Conservation (phyloP, 2,888 invertebrate species). For the Eupeodes luniger region DNA sequence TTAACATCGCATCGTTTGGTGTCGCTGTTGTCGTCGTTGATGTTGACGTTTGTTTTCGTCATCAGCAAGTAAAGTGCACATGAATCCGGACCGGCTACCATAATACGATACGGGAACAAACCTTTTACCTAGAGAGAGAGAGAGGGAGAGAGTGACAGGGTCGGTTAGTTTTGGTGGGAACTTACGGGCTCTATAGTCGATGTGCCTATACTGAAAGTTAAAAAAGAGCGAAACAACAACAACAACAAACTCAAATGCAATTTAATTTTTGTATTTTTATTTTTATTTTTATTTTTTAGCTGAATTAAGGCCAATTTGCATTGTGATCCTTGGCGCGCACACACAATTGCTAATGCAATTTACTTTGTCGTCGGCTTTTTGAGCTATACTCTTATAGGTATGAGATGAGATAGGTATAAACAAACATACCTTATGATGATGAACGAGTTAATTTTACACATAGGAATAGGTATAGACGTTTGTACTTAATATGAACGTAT, state of each 20-base stretch:
- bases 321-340: conserved; percentile 62
- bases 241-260: conserved; percentile 14
- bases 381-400: neutral
- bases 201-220: conserved; percentile 15
- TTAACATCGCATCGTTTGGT: no score
- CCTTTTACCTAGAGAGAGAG: neutral
- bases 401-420: neutral
- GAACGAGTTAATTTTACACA: neutral
- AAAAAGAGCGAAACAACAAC: conserved; percentile 25
- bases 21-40: neutral
- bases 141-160: neutral
- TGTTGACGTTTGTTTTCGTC: neutral
- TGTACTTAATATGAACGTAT: neutral
- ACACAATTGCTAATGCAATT: conserved; percentile 71
- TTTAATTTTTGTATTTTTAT: neutral
- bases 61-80: conserved; percentile 10
- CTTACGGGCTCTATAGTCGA: conserved; percentile 41
- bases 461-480: neutral
- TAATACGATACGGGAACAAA: neutral
- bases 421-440: no score
- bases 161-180: conserved; percentile 49
- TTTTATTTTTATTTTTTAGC: conserved; percentile 35
- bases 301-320: conserved; percentile 75
- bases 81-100: conserved; percentile 20
- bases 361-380: conserved; percentile 57